A percentile compares a stretch with the other conserved stretches of the same genome.
Conservation (phyloP, 2,888 invertebrate genomes). For the Patella pellucida region DNA sequence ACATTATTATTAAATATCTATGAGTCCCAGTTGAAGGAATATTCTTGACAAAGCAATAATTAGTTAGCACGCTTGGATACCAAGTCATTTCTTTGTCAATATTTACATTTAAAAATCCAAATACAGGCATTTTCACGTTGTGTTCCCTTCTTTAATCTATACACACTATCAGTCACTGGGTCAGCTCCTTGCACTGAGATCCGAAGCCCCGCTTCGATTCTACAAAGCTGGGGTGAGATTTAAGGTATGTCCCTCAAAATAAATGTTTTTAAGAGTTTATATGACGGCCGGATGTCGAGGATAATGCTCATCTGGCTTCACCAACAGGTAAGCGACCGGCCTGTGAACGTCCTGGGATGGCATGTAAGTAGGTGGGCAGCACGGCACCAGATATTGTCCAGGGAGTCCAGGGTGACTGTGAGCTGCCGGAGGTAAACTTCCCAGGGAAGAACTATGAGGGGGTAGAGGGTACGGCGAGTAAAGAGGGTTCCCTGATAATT, state of each 20-base stretch:
- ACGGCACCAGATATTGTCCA: conserved; percentile 66
- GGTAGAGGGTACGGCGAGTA: conserved; percentile 55
- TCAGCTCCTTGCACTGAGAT: neutral
- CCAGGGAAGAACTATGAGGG: conserved; percentile 46
- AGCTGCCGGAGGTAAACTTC: conserved; percentile 53
- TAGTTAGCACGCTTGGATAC: no score
- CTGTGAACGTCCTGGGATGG: conserved; percentile 64
- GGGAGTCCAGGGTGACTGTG: conserved; percentile 49
- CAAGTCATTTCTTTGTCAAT: no score
- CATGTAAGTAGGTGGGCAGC: conserved; percentile 62
- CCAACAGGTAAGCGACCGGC: conserved; percentile 69
- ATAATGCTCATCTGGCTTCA: conserved; percentile 70
- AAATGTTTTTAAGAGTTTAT: conserved; percentile 29
- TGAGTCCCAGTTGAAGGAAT: no score
- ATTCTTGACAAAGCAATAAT: no score
- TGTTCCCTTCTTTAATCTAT: no score
- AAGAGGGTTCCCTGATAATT: conserved; percentile 35
- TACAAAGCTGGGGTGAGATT: no score
- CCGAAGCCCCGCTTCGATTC: neutral
- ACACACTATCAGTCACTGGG: neutral
- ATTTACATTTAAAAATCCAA: no score
- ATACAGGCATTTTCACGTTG: no score
- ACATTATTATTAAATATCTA: no score
- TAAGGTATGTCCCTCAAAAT: no score
- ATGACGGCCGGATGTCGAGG: conserved; percentile 55